phyloP scores from a whole-genome alignment of 2,888 invertebrate species.

The Seira ritae region DNA sequence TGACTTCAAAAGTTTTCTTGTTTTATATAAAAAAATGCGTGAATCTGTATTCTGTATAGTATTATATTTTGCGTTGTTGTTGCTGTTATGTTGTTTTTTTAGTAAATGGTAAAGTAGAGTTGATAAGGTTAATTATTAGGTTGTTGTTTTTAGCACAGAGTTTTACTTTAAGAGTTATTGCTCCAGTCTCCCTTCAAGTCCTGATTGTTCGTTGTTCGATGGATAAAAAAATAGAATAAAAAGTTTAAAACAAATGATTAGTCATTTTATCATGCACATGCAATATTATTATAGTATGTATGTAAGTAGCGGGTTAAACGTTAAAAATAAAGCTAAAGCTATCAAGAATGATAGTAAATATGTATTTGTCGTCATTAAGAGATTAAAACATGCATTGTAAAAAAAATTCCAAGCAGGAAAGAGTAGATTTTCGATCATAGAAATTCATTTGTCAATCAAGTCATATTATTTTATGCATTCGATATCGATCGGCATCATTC shows the following conservation, averaged over 20 bases:
- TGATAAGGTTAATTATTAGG: no score
- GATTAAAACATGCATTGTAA: neutral
- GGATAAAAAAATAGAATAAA: constrained; percentile 10
- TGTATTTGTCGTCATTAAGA: neutral
- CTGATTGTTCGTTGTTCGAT: constrained; percentile 24
- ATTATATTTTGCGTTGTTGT: no score
- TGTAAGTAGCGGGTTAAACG: no score
- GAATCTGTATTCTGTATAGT: no score
- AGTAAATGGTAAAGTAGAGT: no score
- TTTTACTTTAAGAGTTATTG: constrained; percentile 58
- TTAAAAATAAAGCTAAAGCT: constrained; percentile 8
- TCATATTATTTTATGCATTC: no score
- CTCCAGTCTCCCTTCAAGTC: constrained; percentile 66
- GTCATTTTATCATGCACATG: constrained; percentile 13
- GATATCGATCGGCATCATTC: constrained; percentile 34
- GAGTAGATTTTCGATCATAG: neutral
- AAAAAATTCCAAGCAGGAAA: neutral
- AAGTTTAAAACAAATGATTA: constrained; percentile 8
- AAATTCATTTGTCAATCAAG: no score
- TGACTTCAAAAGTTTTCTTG: no score
- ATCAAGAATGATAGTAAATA: constrained; percentile 42
- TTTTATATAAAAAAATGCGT: no score
- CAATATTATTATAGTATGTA: neutral
- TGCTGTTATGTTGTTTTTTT: no score
- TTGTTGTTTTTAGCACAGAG: constrained; percentile 7